Conservation (phyloP, 2,113 vertebrate genomes). For the Lonchura striata region DNA sequence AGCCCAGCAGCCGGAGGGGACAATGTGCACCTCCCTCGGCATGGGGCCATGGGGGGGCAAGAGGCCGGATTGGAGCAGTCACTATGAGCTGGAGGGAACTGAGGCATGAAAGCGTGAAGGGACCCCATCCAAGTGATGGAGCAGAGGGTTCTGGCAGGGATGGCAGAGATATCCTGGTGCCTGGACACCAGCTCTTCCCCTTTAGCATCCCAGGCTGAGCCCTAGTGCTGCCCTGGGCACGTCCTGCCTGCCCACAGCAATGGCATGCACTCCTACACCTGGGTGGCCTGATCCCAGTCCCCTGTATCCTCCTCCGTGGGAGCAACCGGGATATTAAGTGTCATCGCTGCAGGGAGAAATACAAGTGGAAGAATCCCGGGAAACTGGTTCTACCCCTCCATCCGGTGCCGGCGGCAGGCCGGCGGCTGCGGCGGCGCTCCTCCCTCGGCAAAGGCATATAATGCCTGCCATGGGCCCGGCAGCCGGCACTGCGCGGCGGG, state of each 20-base stretch:
- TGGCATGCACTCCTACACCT: rapidly evolving
- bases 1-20: background rate
- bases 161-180: rapidly evolving
- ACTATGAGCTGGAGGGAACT: background rate
- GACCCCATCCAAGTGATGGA: background rate
- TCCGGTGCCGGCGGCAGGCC: conserved; percentile 33
- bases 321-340: conserved; percentile 13
- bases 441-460: conserved; percentile 67
- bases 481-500: background rate
- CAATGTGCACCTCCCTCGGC: background rate
- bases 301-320: background rate
- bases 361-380: conserved; percentile 69
- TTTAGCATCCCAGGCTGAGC: background rate
- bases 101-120: background rate
- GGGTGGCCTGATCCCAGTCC: background rate
- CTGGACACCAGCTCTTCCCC: background rate
- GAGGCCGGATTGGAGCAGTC: background rate
- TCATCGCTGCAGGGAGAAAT: conserved; percentile 28
- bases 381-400: conserved; percentile 73
- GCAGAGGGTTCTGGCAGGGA: background rate
- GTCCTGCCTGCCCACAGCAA: background rate
- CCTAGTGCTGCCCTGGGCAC: background rate
- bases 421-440: conserved; percentile 39
- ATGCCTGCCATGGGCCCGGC: conserved; percentile 12
- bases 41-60: rapidly evolving